Base-by-base conservation (phyloP, 2,888 invertebrate genomes). In the Xanthia icteritia region DNA sequence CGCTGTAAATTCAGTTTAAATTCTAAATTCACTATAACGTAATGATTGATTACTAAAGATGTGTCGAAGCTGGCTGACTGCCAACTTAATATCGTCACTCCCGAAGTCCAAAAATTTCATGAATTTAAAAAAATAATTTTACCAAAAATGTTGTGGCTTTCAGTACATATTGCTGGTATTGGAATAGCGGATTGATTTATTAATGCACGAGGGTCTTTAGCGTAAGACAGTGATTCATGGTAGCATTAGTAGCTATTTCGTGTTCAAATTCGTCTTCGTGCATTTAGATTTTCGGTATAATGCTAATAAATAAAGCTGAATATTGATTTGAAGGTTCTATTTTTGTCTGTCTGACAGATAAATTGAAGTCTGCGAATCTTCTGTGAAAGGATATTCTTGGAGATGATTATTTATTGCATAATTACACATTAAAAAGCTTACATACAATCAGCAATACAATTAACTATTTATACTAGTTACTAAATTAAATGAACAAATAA, bases 211-310 rank as follows among this genome's bases (percentile, higher is more conserved):
- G 36, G 42, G 54, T 65, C 65, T 64, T 54, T 31, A 15, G 5
- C 17, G 11, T 69, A 20, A 75, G 81, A 69, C 81, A 81, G 54
- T 80, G 81, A 80, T 80, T 69, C 54, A 81, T 81, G 42, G 36
- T n/a, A 13, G 23, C 64, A 54, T 80, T 73, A 67, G 56, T 56
- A 39, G 27, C 54, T 27, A 65, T 75, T 69, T 81, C 23, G 45
- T 69, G 51, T 58, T 39, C 5, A 56, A 63, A 66, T 60, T 60
- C 9, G 45, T 58, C 20, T 20, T 72, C 36, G 48, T 61, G 66
- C 39, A 48, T 23, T 65, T 39, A 11, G 66, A 56, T 73, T 39
- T 54, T 54, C 5, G n/a, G 42, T 27, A 63, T 70, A 48, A 48
- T 64, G 56, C 36, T 65, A 27, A 71, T 78, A 60, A 78, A 54